Conservation (phyloP, 2,888 invertebrate genomes). For the Xestia c-nigrum region DNA sequence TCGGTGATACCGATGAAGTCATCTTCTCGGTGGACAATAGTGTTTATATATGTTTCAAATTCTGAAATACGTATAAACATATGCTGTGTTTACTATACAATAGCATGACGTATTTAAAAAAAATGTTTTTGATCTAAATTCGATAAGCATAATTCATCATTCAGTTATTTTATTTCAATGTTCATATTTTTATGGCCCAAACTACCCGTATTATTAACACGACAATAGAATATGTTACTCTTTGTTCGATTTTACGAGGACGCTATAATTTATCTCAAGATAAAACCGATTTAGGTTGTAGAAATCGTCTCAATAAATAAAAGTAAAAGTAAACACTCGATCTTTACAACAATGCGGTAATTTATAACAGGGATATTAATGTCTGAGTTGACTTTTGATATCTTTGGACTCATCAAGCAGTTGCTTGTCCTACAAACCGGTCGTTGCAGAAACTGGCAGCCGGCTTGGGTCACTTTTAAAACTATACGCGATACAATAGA, state of each 20-base stretch:
- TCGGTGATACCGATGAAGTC: slow-evolving; percentile 35
- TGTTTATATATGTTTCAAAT: slow-evolving; percentile 45
- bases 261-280: slow-evolving; percentile 59
- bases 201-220: slow-evolving; percentile 22
- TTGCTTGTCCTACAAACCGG: slow-evolving; percentile 73
- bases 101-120: not conserved
- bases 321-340: slow-evolving; percentile 70
- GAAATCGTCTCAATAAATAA: slow-evolving; percentile 65
- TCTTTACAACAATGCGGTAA: slow-evolving; percentile 70
- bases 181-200: slow-evolving; percentile 31
- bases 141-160: slow-evolving; percentile 14
- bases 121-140: slow-evolving; percentile 2
- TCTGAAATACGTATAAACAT: slow-evolving; percentile 17
- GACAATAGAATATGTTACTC: slow-evolving; percentile 35
- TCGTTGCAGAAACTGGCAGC: slow-evolving; percentile 72
- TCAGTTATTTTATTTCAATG: slow-evolving; percentile 17
- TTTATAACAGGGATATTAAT: slow-evolving; percentile 71
- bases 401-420: slow-evolving; percentile 71
- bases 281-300: slow-evolving; percentile 67
- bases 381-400: slow-evolving; percentile 68
- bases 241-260: slow-evolving; percentile 62
- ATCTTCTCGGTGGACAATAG: slow-evolving; percentile 39
- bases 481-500: slow-evolving; percentile 70
- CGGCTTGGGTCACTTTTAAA: slow-evolving; percentile 64
- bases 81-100: slow-evolving; percentile 1